Percentiles rank a stretch among this genome's conserved stretches.
Evolutionary conservation across 2,888 invertebrate genomes (phyloP).

Genomic region (Maniola hyperantus): DNA sequence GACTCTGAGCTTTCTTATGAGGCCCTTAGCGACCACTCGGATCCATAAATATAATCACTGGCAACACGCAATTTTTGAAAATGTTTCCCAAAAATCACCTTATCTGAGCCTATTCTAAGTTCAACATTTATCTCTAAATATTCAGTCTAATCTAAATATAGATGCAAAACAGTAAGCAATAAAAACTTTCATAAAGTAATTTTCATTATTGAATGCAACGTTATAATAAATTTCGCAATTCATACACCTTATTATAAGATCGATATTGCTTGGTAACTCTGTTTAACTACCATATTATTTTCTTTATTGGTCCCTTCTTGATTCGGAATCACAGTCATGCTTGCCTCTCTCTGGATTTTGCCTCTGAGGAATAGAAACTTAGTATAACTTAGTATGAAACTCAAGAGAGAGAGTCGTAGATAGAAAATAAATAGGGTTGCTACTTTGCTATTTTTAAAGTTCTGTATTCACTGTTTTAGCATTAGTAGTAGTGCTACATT

Average conservation of each 20-base stretch:
- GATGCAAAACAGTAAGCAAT: no score
- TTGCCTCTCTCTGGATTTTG: constrained; percentile 7
- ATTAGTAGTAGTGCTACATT: no score
- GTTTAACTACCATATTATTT: constrained; percentile 30
- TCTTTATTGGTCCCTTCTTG: constrained; percentile 20
- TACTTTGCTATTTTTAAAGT: neutral
- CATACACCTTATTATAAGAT: constrained; percentile 37
- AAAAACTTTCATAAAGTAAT: no score
- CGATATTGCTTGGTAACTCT: constrained; percentile 44
- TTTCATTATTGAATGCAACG: constrained; percentile 3
- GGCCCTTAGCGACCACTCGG: no score
- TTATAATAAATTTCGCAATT: constrained; percentile 33
- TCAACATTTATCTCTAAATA: no score
- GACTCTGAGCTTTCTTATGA: no score
- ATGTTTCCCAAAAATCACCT: no score
- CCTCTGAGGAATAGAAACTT: constrained; percentile 6
- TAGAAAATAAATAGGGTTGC: constrained; percentile 19
- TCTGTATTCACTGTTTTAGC: no score
- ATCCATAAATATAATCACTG: no score
- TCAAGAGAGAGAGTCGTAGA: constrained; percentile 9
- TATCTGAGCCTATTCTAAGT: no score
- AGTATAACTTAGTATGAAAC: constrained; percentile 1
- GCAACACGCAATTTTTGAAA: no score
- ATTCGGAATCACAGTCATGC: constrained; percentile 6
- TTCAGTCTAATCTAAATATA: no score